Evolutionary conservation across 2,797 vertebrate genomes (phyloP).

Genomic region (Thaleichthys pacificus): DNA sequence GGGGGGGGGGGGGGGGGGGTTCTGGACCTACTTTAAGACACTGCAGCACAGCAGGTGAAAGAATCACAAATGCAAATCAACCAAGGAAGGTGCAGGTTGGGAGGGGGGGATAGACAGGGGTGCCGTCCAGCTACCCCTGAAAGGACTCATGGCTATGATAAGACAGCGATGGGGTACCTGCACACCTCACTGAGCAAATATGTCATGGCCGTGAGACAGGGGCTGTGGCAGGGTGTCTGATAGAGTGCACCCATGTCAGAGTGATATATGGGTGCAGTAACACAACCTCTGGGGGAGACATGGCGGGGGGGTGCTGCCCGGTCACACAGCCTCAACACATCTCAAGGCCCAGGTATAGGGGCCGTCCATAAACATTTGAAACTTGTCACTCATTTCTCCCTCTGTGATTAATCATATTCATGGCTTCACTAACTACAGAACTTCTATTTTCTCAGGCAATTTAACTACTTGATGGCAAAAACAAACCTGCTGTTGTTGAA

Average conservation of each 20-base stretch:
- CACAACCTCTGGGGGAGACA: conserved; percentile 64
- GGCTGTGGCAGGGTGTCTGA: conserved; percentile 54
- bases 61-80: neutral
- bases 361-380: conserved; percentile 72
- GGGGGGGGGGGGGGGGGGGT: conserved; percentile 23
- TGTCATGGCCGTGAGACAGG: conserved; percentile 59
- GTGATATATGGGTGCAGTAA: conserved; percentile 80
- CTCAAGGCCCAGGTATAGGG: conserved; percentile 66
- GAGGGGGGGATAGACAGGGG: neutral
- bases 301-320: conserved; percentile 43
- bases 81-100: neutral
- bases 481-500: neutral
- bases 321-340: conserved; percentile 54
- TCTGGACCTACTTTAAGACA: conserved; percentile 26
- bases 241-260: conserved; percentile 71
- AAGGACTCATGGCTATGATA: conserved; percentile 36
- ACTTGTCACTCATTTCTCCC: conserved; percentile 62
- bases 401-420: conserved; percentile 56
- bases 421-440: conserved; percentile 8
- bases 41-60: conserved; percentile 12
- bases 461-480: conserved; percentile 5
- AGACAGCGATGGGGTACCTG: conserved; percentile 42
- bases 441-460: neutral
- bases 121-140: neutral
- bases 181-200: conserved; percentile 60